Conservation (phyloP, 2,797 vertebrate genomes). For the Thalassophryne amazonica region DNA sequence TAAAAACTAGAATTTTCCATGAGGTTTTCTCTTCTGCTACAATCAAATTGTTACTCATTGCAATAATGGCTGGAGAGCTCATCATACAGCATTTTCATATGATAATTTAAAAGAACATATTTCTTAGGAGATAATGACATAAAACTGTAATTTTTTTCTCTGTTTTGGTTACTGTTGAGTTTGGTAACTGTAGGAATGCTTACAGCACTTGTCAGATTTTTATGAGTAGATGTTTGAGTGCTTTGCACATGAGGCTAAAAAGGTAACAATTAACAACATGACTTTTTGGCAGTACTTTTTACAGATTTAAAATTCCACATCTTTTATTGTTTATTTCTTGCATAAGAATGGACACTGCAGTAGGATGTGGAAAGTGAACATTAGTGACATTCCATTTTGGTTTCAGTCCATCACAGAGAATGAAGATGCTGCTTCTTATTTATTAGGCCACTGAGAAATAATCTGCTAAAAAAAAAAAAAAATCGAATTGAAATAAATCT, state of each 20-base stretch:
- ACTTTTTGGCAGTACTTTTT: background rate
- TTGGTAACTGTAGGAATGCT: background rate
- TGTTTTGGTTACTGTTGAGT: slow-evolving; percentile 6
- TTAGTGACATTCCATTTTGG: no score
- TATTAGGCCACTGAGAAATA: no score
- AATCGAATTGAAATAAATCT: no score
- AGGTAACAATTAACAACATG: background rate
- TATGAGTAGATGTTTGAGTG: background rate
- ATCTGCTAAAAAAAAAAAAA: no score
- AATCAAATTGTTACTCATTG: slow-evolving; percentile 6
- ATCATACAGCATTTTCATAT: background rate
- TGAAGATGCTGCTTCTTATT: no score
- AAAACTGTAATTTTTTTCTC: background rate
- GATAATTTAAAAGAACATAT: background rate
- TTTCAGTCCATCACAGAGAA: no score
- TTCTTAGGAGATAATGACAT: background rate
- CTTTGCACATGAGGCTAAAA: background rate
- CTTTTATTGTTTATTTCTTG: background rate
- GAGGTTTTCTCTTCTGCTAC: slow-evolving; percentile 5
- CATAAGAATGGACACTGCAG: background rate
- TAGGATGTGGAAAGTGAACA: background rate
- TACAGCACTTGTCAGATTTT: background rate
- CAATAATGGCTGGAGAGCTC: background rate
- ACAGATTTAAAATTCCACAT: background rate
- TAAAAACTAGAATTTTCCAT: slow-evolving; percentile 9